phyloP scores from a whole-genome alignment of 2,113 vertebrate genomes.

The Ursus arctos region DNA sequence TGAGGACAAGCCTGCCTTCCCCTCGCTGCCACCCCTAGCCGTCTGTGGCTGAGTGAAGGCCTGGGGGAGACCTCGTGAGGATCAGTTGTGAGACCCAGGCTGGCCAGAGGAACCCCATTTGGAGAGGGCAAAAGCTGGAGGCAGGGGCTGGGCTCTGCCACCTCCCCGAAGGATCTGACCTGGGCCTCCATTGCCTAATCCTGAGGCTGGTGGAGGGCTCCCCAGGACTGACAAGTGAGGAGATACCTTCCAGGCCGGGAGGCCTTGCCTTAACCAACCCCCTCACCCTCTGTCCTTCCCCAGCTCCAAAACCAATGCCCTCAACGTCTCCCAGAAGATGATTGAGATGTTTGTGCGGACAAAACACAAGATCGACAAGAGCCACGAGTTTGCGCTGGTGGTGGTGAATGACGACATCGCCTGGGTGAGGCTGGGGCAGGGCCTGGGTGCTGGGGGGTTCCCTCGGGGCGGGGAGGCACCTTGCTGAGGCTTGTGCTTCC shows the following conservation, averaged over 20 bases:
- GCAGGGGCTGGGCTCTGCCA: rapidly evolving
- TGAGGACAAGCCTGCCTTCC: background rate
- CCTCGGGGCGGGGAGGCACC: rapidly evolving
- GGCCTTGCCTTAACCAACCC: rapidly evolving
- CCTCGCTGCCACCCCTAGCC: background rate
- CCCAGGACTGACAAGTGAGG: background rate
- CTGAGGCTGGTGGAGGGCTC: background rate
- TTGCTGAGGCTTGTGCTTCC: background rate
- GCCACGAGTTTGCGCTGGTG: slow-evolving; percentile 96
- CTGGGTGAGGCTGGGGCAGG: slow-evolving; percentile 90
- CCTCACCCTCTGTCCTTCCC: background rate
- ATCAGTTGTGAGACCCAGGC: background rate
- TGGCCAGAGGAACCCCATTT: background rate
- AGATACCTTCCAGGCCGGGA: background rate
- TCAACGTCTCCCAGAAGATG: slow-evolving; percentile 99
- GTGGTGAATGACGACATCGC: slow-evolving; percentile 96
- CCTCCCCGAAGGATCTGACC: rapidly evolving
- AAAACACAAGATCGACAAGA: slow-evolving; percentile 97
- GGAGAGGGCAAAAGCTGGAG: background rate
- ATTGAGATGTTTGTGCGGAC: slow-evolving; percentile 99
- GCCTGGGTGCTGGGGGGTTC: background rate
- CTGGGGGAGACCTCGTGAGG: background rate
- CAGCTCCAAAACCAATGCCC: slow-evolving; percentile 95
- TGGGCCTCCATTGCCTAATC: background rate
- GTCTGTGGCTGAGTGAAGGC: background rate